These are phyloP conservation scores for Alouatta palliata DNA, from an alignment of 2,113 vertebrate genomes.

Conservation along the genomic window DNA sequence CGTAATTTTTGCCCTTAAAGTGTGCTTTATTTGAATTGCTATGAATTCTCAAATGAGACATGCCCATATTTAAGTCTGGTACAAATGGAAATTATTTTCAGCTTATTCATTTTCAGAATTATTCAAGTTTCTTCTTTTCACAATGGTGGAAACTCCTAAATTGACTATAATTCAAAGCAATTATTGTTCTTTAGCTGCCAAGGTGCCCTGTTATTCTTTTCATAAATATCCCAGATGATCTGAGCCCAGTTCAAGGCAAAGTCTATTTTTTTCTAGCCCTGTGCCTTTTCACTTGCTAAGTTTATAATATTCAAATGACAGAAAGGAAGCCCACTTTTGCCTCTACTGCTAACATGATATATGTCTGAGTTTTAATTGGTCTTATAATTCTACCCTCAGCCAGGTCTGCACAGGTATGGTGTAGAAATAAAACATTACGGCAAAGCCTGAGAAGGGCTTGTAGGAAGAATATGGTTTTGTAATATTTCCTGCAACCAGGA, in stretches of 20 bases:
- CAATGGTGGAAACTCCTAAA: constrained; percentile 54
- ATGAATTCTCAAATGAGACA: neutral
- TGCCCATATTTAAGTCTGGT: constrained; percentile 14
- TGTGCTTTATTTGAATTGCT: neutral
- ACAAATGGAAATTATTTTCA: constrained; percentile 60
- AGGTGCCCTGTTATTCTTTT: constrained; percentile 64
- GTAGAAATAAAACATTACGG: constrained; percentile 42
- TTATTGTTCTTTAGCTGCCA: constrained; percentile 69
- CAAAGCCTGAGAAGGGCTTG: constrained; percentile 6
- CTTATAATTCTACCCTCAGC: constrained; percentile 69
- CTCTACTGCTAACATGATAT: constrained; percentile 47
- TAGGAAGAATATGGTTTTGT: neutral
- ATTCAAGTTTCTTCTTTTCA: constrained; percentile 59
- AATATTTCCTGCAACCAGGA: constrained; percentile 33
- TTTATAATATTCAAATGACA: constrained; percentile 62
- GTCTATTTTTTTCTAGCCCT: constrained; percentile 21
- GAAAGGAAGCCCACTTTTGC: constrained; percentile 50
- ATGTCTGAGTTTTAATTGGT: constrained; percentile 66
- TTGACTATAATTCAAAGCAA: constrained; percentile 70
- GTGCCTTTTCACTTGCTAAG: constrained; percentile 64
- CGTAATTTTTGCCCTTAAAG: neutral
- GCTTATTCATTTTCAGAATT: constrained; percentile 53
- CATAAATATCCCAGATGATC: constrained; percentile 68
- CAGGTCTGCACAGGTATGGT: constrained; percentile 46
- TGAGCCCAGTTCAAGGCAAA: constrained; percentile 53